Evolutionary conservation across 30 jellyfish, hydroid and myxozoan species (phyloP), one percentile per base, ranked within the genome.

Genomic region (Cassiopea xamachana): DNA sequence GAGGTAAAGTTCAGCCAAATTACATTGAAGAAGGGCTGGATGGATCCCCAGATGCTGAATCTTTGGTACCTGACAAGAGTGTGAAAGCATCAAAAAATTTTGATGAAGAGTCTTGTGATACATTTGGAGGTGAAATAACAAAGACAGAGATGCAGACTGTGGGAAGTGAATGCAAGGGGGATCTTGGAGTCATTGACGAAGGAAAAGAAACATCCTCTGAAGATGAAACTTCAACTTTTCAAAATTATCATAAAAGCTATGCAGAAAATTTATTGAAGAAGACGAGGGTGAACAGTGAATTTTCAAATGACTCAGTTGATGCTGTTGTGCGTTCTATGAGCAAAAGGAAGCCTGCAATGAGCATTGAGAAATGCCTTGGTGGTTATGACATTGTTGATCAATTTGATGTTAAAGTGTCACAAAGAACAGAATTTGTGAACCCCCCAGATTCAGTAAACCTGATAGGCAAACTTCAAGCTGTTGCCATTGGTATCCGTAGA

Each of bases 321-420:
- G 60, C 75, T 4, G 68, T n/a, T 60, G 60, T 51, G 1, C 58
- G 69, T 7, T 2, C 43, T 46, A 6, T 44, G n/a, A 46, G 64
- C 5, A 19, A 7, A 73, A 73, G 61, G 44, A 47, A 8, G 27
- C 84, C 84, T 1, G 68, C 84, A 14, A 6, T 44, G 45, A 46
- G 12, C 16, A 17, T 60, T 27, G 93, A 86, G 49, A 79, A 87
- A 9, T 51, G 70, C 51, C 80, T 76, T 60, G 94, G 46, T 7
- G 78, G 85, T 0, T 87, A 87, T 67, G 94, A 76, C 50, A 67
- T 87, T 7, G 77, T 87, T 62, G 94, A 87, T 48, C 94, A 87
- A 58, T 87, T 87, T 68, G 94, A 87, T 87, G 94, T 87, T 64
- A 87, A 77, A 46, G 62, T 87, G 2, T 87, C 94, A 44, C 79